Evolutionary conservation across 1,140 invertebrate species (phyloP), one percentile per base, ranked within the genome.

Genomic region (Pantala flavescens): DNA sequence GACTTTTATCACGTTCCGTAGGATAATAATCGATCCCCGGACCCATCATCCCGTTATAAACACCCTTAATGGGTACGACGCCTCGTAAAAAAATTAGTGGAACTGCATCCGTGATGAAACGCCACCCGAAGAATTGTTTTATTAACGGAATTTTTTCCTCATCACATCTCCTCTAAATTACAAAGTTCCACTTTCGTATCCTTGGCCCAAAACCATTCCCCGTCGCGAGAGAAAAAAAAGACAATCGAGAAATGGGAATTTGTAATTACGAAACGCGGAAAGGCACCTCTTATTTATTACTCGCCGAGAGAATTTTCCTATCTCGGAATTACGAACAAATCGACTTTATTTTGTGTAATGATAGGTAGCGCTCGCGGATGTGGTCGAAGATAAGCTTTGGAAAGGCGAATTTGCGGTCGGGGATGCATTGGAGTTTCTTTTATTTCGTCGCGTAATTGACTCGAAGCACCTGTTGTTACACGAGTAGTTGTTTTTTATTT

Each of bases 291-390:
- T 63, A 63, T 63, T 63, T 21, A 63, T 63, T 63, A 63, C 49
- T 63, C n/a, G 5, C 12, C 12, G 12, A 3, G 14, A n/a, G n/a
- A n/a, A n/a, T 63, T 63, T 63, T 63, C 14, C 28, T 36, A 21
- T 21, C 49, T 63, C 49, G n/a, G 12, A 63, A 63, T 63, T 63
- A 63, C 49, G n/a, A 21, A 63, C 49, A 63, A 63, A 63, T 63
- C 49, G 49, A 63, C 49, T 63, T 63, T 63, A 63, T 63, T 63
- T 63, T 63, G 49, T 63, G 49, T 63, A 63, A 63, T 63, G 49
- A 63, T 63, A 63, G 49, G 49, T 63, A 21, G 49, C 49, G 49
- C 49, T 63, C n/a, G 49, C 49, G 49, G 49, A 63, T 63, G 49
- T 63, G 49, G 49, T 63, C 49, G 49, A 12, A 63, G 49, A 63